Evolutionary conservation across 2,888 invertebrate species (phyloP).

Genomic region (Gisinianus flammeolus): DNA sequence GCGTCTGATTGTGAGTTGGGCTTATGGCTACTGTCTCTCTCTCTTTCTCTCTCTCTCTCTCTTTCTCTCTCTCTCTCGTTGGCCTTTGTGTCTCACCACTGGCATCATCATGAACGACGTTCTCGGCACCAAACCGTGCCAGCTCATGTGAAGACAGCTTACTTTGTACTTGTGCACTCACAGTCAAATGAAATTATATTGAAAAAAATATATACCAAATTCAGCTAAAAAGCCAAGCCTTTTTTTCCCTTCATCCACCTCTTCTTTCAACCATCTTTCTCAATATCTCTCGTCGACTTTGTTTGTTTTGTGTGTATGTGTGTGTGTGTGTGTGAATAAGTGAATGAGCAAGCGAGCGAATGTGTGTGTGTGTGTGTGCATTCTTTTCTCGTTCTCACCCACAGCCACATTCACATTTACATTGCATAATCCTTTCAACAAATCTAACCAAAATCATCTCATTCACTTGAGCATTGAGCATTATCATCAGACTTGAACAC

Average conservation of each 20-base stretch:
- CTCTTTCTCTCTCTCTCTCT: not conserved
- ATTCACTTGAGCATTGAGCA: too few relatives aligned
- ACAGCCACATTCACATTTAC: too few relatives aligned
- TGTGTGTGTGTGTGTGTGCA: too few relatives aligned
- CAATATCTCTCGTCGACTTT: too few relatives aligned
- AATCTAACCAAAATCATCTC: too few relatives aligned
- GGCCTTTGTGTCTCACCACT: conserved; percentile 44
- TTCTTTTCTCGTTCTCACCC: too few relatives aligned
- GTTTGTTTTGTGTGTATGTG: not conserved
- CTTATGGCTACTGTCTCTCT: not conserved
- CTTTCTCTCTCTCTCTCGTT: not conserved
- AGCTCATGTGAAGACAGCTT: conserved; percentile 47
- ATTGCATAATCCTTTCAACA: too few relatives aligned
- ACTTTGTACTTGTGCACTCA: conserved; percentile 40
- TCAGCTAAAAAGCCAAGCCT: not conserved
- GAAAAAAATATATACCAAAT: not conserved
- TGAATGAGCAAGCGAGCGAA: too few relatives aligned
- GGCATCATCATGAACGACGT: conserved; percentile 42
- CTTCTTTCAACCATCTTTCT: not conserved
- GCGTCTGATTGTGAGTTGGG: not conserved
- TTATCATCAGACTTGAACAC: too few relatives aligned
- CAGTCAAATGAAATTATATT: not conserved
- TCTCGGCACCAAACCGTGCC: conserved; percentile 46
- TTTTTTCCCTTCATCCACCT: conserved; percentile 1
- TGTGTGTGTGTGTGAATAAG: not conserved